Base-by-base conservation (phyloP, 2,113 vertebrate genomes). In the Misgurnus anguillicaudatus region DNA sequence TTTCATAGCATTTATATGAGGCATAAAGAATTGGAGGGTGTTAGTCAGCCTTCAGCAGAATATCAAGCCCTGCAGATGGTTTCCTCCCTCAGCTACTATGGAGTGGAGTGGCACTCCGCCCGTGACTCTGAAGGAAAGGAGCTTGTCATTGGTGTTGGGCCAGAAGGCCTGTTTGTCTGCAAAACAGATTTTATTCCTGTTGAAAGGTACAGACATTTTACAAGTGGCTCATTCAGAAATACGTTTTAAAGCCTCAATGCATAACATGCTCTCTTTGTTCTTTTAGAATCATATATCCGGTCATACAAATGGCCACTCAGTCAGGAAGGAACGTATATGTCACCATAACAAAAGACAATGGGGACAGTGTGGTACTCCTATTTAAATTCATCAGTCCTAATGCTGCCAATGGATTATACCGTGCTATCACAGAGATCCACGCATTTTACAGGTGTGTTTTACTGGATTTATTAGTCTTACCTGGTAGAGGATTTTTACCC, bases 281-380 rank as follows among this genome's bases (percentile, higher is more conserved):
- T 55, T 21, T 55, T 64, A 82, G 94, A 86, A 93, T 96, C 80
- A 90, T 93, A 51, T 96, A 95, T 78, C 93, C 94, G 14, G 89
- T 95, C 63, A 93, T 96, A 77, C 95, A 95, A 81, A 95, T 95
- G 92, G 95, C 95, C 78, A 95, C 95, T 19, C 95, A 96, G 76
- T 94, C 95, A n/a, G 94, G 93, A 74, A 96, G 94, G 88, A 95
- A 94, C 3, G 94, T 96, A 0, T 95, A 94, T 80, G 77, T 96
- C 84, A 95, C 94, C 0, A 86, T 96, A 79, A 94, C 93, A 73
- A 95, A 94, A 87, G 94, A 95, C 69, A 91, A 91, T 21, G 92
- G 92, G 19, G 94, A 94, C 74, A 95, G 93, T 5, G 91, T 93
- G 4, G 94, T 94, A 77, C 92, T 94, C 21, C 61, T 95, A 65